Evolutionary conservation across 1,140 invertebrate species (phyloP).

Genomic region (Ostrea denselamellosa): DNA sequence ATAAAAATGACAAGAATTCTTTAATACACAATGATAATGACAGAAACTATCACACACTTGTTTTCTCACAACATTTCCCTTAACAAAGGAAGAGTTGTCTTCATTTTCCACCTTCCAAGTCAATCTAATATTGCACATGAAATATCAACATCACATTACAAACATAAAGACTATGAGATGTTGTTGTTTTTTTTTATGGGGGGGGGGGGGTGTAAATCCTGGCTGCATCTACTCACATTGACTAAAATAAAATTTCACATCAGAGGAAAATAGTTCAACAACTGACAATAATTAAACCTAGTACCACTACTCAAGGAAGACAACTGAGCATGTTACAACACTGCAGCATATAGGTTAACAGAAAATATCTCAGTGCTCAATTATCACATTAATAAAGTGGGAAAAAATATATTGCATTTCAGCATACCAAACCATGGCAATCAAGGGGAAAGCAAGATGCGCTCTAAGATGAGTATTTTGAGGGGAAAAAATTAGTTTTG

Average conservation of each 20-base stretch:
- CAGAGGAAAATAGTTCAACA: not conserved
- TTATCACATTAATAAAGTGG: not conserved
- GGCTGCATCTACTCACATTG: not conserved
- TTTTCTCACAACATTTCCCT: not conserved
- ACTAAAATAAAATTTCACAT: not conserved
- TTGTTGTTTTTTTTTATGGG: too few species aligned
- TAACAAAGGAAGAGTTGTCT: not conserved
- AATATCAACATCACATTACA: not conserved
- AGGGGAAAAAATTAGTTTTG: not conserved
- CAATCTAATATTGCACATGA: slow-evolving; percentile 15
- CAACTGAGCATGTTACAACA: not conserved
- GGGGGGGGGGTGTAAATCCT: not conserved
- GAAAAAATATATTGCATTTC: not conserved
- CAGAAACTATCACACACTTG: not conserved
- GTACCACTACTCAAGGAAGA: slow-evolving; percentile 5
- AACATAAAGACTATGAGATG: not conserved
- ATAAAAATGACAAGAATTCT: too few species aligned
- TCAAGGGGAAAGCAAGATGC: not conserved
- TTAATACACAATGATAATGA: not conserved
- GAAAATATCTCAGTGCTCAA: not conserved
- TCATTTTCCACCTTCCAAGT: not conserved
- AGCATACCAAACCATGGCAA: not conserved
- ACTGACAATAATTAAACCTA: not conserved
- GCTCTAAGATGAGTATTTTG: not conserved
- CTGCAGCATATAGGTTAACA: not conserved